Percentiles rank a stretch among this genome's conserved stretches.
Evolutionary conservation across 2,113 vertebrate genomes (phyloP).

Genomic region (Elephantulus edwardii): DNA sequence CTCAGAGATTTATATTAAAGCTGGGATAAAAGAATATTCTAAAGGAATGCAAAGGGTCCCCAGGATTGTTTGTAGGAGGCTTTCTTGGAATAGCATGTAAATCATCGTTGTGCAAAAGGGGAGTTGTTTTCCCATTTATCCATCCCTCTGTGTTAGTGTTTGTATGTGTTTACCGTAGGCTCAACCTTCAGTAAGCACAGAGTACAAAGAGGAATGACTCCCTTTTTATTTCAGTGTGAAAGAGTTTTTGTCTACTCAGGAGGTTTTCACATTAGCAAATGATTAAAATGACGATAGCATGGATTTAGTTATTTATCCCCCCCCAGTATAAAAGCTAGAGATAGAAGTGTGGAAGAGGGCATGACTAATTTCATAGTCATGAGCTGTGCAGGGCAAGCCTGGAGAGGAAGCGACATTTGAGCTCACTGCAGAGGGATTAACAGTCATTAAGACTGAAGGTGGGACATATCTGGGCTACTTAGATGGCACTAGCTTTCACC

Average conservation of each 20-base stretch:
- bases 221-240: not conserved
- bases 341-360: not conserved
- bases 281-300: not conserved
- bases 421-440: not conserved
- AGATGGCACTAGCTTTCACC: not conserved
- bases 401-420: constrained; percentile 12
- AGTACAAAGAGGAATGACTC: not conserved
- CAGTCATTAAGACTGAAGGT: not conserved
- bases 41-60: not conserved
- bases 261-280: not conserved
- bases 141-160: not conserved
- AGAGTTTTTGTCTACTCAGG: not conserved
- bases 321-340: not conserved
- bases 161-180: not conserved
- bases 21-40: not conserved
- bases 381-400: not conserved
- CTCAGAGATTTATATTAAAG: constrained; percentile 53
- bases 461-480: not conserved
- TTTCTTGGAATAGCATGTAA: constrained; percentile 10
- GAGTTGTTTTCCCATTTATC: not conserved
- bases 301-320: too few relatives aligned
- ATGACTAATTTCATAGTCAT: not conserved
- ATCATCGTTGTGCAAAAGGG: not conserved
- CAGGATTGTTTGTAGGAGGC: not conserved
- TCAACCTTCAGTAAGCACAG: not conserved